Evolutionary conservation across 2,113 vertebrate genomes (phyloP).

Genomic region (Galbula dea): DNA sequence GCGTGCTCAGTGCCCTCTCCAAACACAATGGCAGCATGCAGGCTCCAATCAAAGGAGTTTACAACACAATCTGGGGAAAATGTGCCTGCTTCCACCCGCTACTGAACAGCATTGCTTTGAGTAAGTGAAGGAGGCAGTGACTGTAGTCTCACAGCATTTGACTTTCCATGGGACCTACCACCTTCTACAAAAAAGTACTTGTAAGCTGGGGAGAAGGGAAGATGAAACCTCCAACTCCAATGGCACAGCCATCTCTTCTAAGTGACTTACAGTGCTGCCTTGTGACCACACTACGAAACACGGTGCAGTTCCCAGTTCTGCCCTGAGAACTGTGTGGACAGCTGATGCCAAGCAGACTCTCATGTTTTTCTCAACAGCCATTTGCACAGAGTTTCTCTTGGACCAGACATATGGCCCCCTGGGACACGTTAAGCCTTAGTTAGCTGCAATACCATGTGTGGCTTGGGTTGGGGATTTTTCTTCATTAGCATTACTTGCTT

Average conservation of each 20-base stretch:
- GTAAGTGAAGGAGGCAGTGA: neutral
- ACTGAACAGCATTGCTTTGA: neutral
- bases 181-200: neutral
- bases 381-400: neutral
- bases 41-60: neutral
- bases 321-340: neutral
- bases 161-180: neutral
- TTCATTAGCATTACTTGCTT: neutral
- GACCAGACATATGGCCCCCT: neutral
- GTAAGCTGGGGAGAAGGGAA: neutral
- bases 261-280: neutral
- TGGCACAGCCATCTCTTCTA: neutral
- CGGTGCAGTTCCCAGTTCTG: neutral
- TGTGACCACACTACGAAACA: neutral
- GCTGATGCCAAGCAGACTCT: neutral
- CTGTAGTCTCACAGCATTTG: neutral
- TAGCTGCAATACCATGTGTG: neutral
- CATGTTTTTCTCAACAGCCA: neutral
- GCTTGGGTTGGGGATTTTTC: too few species aligned
- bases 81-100: neutral
- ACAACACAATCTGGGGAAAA: neutral
- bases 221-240: neutral
- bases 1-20: neutral
- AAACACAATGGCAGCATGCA: neutral
- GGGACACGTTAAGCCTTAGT: neutral